These are phyloP conservation scores for Prionace glauca DNA, from an alignment of 2,797 vertebrate genomes.

Conservation along the genomic window DNA sequence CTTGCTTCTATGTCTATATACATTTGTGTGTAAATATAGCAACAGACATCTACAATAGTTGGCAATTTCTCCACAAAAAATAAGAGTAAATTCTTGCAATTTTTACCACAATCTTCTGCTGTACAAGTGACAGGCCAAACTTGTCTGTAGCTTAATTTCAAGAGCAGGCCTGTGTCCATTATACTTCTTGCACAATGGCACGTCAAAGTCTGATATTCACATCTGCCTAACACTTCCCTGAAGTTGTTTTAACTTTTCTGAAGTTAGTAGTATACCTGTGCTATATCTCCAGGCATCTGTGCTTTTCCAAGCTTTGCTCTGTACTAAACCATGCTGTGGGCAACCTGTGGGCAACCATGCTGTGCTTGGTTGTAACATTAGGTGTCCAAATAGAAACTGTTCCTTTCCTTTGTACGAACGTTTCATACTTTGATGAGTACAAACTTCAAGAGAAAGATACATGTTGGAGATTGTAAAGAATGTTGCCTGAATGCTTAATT, in stretches of 20 bases:
- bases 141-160: not conserved
- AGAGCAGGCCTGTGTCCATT: not conserved
- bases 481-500: not conserved
- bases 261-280: not conserved
- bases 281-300: not conserved
- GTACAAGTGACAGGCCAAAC: not conserved
- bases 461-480: not conserved
- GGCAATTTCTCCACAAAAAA: not conserved
- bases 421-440: not conserved
- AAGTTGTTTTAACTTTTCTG: not conserved
- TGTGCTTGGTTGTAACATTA: not conserved
- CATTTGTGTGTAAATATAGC: no score
- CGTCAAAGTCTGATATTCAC: not conserved
- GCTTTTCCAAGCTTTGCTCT: not conserved
- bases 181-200: not conserved
- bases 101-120: not conserved
- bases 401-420: not conserved
- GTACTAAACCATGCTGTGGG: no score
- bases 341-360: no score
- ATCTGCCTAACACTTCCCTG: not conserved
- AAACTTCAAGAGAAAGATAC: not conserved
- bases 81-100: not conserved
- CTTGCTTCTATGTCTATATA: no score
- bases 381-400: not conserved
- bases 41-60: not conserved